These are phyloP conservation scores for Malurus cyaneus DNA, from an alignment of 2,113 vertebrate species.

Conservation along the genomic window DNA sequence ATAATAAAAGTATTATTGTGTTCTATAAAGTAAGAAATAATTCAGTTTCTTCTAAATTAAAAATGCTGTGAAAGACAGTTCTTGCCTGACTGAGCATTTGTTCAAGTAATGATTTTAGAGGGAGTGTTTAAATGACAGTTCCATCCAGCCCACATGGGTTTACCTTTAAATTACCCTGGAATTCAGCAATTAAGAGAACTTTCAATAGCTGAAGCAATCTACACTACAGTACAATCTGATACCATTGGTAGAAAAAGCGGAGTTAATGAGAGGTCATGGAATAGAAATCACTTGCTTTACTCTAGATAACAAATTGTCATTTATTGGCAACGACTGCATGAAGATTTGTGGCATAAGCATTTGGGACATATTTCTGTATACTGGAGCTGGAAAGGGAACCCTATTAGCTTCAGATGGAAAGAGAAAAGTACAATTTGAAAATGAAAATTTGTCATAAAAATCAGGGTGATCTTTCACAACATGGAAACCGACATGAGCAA, in stretches of 20 bases:
- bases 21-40: background rate
- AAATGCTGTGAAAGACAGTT: background rate
- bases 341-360: background rate
- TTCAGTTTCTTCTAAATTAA: background rate
- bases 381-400: rapidly evolving
- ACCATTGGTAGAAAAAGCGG: background rate
- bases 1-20: background rate
- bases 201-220: background rate
- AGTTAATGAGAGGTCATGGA: constrained; percentile 4
- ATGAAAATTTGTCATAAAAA: background rate
- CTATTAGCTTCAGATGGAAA: background rate
- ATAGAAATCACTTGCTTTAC: background rate
- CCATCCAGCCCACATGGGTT: background rate
- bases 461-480: background rate
- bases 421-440: background rate
- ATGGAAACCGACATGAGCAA: background rate
- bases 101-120: background rate
- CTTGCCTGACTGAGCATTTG: background rate
- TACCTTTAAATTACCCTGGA: constrained; percentile 13
- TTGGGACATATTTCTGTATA: background rate
- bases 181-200: background rate
- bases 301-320: background rate
- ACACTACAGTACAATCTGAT: background rate
- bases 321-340: background rate
- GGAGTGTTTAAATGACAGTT: background rate